A percentile compares a stretch with the other conserved stretches of the same genome.
Evolutionary conservation across 2,113 vertebrate genomes (phyloP).

Genomic region (Dromiciops gliroides): DNA sequence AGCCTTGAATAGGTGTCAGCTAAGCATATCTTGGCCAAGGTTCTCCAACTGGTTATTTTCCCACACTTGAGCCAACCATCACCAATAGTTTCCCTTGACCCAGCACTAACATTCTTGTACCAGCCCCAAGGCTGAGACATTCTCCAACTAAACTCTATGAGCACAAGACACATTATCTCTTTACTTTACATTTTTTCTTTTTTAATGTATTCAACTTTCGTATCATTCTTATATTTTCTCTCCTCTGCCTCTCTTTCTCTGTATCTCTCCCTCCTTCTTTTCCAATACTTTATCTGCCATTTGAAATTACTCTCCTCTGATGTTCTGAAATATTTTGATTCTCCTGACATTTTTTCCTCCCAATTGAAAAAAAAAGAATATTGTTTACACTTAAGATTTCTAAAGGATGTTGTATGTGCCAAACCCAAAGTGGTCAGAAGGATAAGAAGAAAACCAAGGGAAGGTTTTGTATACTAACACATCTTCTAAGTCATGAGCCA

Average conservation of each 20-base stretch:
- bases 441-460: not conserved
- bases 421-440: not conserved
- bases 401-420: not conserved
- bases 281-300: not conserved
- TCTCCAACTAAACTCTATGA: not conserved
- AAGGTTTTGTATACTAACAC: not conserved
- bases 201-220: not conserved
- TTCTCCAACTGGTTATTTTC: not conserved
- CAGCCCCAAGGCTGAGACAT: not conserved
- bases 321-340: not conserved
- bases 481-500: not conserved
- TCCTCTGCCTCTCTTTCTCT: not conserved
- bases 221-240: not conserved
- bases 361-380: not conserved
- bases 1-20: not conserved
- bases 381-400: not conserved
- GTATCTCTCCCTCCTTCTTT: not conserved
- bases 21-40: not conserved
- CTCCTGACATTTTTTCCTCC: not conserved
- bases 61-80: not conserved
- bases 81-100: not conserved
- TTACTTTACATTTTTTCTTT: not conserved
- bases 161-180: not conserved
- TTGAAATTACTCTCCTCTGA: not conserved
- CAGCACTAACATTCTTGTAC: not conserved